Percentiles rank a stretch among this genome's conserved stretches.
Evolutionary conservation across 2,797 vertebrate genomes (phyloP).

Genomic region (Protonibea diacanthus): DNA sequence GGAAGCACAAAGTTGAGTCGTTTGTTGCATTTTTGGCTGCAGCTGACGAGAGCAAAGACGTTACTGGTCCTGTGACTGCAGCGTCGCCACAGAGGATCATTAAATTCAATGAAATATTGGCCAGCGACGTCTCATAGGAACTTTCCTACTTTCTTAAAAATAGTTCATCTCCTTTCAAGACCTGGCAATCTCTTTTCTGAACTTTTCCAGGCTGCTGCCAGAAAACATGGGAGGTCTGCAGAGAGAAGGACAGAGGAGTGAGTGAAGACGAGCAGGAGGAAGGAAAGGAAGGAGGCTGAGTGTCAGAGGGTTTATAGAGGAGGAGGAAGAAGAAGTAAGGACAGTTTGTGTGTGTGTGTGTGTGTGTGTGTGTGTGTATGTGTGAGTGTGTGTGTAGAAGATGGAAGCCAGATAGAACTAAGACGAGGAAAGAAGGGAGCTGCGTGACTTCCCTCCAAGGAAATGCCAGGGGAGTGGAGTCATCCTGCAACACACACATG

Average conservation of each 20-base stretch:
- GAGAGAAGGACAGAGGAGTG: neutral
- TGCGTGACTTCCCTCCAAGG: slow-evolving; percentile 54
- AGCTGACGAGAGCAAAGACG: too few species aligned
- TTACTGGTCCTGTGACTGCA: neutral
- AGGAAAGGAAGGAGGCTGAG: slow-evolving; percentile 11
- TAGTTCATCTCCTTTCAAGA: neutral
- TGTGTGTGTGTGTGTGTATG: slow-evolving; percentile 20
- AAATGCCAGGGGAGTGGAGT: slow-evolving; percentile 74
- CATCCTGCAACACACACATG: slow-evolving; percentile 52
- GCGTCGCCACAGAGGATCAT: neutral
- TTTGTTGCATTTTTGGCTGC: too few species aligned
- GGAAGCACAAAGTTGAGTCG: too few species aligned
- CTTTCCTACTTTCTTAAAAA: neutral
- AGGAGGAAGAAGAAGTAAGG: slow-evolving; percentile 12
- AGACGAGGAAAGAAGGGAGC: slow-evolving; percentile 47
- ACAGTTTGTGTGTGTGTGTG: slow-evolving; percentile 20
- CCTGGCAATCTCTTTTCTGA: slow-evolving; percentile 26
- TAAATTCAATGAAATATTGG: neutral
- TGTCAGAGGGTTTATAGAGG: slow-evolving; percentile 24
- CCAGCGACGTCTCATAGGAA: too few species aligned
- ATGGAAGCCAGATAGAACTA: slow-evolving; percentile 53
- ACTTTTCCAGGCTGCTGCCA: slow-evolving; percentile 7
- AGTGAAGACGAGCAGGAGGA: slow-evolving; percentile 29
- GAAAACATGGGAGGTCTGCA: slow-evolving; percentile 10
- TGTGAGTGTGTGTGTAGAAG: slow-evolving; percentile 24